phyloP scores from a whole-genome alignment of 2,797 vertebrate species.

The Orientallactaga sibirica region DNA sequence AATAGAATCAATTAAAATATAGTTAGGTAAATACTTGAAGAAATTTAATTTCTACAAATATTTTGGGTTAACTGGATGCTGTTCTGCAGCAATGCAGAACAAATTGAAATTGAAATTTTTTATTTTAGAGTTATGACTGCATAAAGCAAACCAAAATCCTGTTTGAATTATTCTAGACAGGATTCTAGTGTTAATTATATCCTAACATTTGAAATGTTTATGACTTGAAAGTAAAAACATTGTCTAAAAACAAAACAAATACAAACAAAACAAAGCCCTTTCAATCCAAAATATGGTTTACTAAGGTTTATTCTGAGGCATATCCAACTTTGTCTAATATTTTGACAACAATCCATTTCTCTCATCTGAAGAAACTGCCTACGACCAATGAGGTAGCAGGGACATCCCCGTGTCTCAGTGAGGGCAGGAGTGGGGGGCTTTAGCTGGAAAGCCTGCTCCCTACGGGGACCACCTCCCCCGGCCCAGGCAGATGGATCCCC shows the following conservation, averaged over 20 bases:
- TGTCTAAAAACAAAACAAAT: neutral
- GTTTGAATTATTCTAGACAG: constrained; percentile 12
- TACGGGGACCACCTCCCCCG: neutral
- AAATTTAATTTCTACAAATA: constrained; percentile 18
- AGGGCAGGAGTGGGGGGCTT: neutral
- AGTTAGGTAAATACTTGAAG: neutral
- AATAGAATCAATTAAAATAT: constrained; percentile 17
- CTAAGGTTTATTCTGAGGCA: neutral
- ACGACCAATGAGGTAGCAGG: constrained; percentile 3
- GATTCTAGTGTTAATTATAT: constrained; percentile 34
- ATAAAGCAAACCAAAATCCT: constrained; percentile 43
- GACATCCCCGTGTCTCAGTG: neutral
- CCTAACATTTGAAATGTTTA: constrained; percentile 42
- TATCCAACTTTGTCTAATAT: neutral
- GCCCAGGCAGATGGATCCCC: neutral
- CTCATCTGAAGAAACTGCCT: constrained; percentile 26
- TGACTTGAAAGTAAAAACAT: constrained; percentile 24
- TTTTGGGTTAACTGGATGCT: neutral
- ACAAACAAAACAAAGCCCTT: neutral
- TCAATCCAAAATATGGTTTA: constrained; percentile 13
- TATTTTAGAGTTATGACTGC: neutral
- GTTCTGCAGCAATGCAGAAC: constrained; percentile 17
- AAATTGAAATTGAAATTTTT: constrained; percentile 1
- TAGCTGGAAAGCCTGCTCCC: constrained; percentile 3
- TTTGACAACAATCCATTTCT: constrained; percentile 4